Evolutionary conservation across 2,888 invertebrate genomes (phyloP), one percentile per base, ranked within the genome.

Genomic region (Stenolophus ochropezus): DNA sequence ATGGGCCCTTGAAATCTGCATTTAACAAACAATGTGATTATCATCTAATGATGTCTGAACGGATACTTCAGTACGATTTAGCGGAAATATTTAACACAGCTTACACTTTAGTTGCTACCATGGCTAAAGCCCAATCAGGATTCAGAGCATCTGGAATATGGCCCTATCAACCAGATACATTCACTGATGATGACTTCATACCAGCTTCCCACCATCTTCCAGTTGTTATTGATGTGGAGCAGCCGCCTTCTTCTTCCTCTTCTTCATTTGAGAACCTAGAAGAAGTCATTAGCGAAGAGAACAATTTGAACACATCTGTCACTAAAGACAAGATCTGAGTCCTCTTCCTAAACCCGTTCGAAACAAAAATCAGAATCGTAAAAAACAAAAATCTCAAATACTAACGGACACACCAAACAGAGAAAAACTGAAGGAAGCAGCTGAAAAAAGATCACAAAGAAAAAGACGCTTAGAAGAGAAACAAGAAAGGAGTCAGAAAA

Each of bases 101-200:
- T 23, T 84, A 75, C 23, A 56, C 21, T 18, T 20, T 20, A 56
- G 56, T 56, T 21, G 56, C 56, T 21, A 56, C 56, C 42, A 74
- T 83, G 71, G 82, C 77, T 6, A 83, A 83, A 80, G 83, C 79
- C 71, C 65, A 83, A 53, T 83, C 81, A 69, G 82, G 83, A 49
- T 83, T 83, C 73, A 81, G 73, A 81, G 49, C 82, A 51, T 51
- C 81, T n/a, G 82, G 81, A 74, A 82, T 83, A 53, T 82, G 76
- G 21, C 81, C 71, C 65, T 77, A 82, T 33, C 71, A 83, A 61
- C 81, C 71, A 51, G 14, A 82, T 21, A 78, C 78, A 74, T 83
- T 82, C 77, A 42, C 81, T 75, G 83, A 61, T 61, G 82, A 84
- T 49, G 76, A 83, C 27, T 83, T 83, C 51, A 1, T 49, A 56